Evolutionary conservation across 1,140 invertebrate species (phyloP), one percentile per base, ranked within the genome.

Genomic region (Tetranychus urticae): DNA sequence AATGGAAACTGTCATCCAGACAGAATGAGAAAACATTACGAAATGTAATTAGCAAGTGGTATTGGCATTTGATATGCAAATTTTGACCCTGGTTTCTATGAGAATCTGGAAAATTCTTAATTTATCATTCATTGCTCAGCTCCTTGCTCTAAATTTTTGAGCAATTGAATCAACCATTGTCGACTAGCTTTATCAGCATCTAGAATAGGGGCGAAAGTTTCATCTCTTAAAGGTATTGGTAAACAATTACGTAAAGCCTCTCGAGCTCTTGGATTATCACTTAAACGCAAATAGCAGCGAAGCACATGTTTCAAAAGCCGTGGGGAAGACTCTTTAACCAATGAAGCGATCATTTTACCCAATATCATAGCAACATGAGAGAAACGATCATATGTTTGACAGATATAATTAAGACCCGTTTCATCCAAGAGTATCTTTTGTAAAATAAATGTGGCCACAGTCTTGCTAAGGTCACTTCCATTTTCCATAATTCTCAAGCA

Each of bases 401-500:
- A 98, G 66, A 99, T 98, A 70, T 99, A 98, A 37, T 83, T 85
- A 2, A 99, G 76, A 1, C 94, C 96, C 70, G 88, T 94, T 68
- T 99, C 94, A 76, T 99, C 96, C 2, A 97, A 74, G 14, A 99
- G 74, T 67, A 99, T 97, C 72, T 98, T 97, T 70, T 99, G 94
- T 34, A 99, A 75, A 67, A 99, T 99, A 72, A 99, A 99, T 8
- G 96, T 98, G 1, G 96, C 94, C 1, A 70, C 89, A 1, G 91
- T 96, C 74, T 94, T 93, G 57, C 87, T 91, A 0, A 96, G 73
- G 71, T 96, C 91, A n/a, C 88, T 93, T 34, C 76, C 61, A 71
- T 91, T 88, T 77, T 98, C 96, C 96, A 99, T 99, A 55, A 99
- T 99, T 61, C 91, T 78, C 48, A 99, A 74, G 72, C 94, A 98